A percentile compares a stretch with the other conserved stretches of the same genome.
phyloP scores from a whole-genome alignment of 2,113 vertebrate genomes.

The Lathamus discolor region DNA sequence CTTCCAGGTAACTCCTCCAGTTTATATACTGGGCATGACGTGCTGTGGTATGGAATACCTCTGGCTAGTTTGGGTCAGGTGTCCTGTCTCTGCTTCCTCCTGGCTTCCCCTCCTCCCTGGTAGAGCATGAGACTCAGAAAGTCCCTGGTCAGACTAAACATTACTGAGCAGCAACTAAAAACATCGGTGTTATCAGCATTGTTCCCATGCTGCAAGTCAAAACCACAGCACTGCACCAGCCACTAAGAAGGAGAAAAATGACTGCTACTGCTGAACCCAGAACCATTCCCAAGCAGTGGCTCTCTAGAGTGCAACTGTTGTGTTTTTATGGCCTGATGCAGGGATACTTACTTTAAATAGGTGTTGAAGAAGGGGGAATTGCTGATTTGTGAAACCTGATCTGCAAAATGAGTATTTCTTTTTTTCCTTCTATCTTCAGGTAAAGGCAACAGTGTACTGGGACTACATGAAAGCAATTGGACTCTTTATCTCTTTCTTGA shows the following conservation, averaged over 20 bases:
- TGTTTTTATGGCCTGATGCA: background rate
- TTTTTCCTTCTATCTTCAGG: conserved; percentile 68
- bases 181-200: too few species aligned
- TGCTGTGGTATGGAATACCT: too few species aligned
- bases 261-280: background rate
- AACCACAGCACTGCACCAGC: background rate
- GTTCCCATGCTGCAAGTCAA: background rate
- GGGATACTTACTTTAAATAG: background rate
- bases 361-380: background rate
- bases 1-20: too few species aligned
- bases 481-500: conserved; percentile 80
- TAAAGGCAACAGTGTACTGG: conserved; percentile 90
- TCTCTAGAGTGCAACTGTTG: background rate
- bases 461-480: conserved; percentile 93
- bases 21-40: too few species aligned
- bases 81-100: too few species aligned
- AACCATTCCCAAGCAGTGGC: background rate
- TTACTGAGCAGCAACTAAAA: too few species aligned
- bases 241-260: background rate
- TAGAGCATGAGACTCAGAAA: too few species aligned
- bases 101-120: too few species aligned
- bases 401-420: background rate
- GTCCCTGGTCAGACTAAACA: too few species aligned
- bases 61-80: too few species aligned
- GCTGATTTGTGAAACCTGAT: background rate